Percentiles rank a stretch among this genome's conserved stretches.
Evolutionary conservation across 1,140 invertebrate species (phyloP).

Genomic region (Delia radicum): DNA sequence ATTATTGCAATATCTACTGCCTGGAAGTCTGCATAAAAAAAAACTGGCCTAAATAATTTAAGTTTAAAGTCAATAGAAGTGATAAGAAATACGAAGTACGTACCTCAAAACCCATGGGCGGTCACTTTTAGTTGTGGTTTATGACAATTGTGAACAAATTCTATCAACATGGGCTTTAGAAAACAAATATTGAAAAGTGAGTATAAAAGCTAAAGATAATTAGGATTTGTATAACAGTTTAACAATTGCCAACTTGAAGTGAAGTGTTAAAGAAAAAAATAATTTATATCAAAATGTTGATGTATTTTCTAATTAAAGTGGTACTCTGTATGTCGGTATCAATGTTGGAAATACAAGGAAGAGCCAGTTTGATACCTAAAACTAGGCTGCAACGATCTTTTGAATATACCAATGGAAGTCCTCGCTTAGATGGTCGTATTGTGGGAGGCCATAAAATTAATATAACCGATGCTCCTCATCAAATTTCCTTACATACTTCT

Average conservation of each 20-base stretch:
- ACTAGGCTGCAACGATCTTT: background rate
- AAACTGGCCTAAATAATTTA: background rate
- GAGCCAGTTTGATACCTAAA: constrained; percentile 42
- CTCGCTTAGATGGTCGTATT: constrained; percentile 54
- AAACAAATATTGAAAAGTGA: too few relatives aligned
- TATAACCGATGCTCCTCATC: constrained; percentile 58
- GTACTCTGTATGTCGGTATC: background rate
- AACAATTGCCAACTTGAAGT: background rate
- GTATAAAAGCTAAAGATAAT: background rate
- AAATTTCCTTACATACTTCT: constrained; percentile 55
- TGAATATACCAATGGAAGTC: constrained; percentile 15
- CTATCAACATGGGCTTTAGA: background rate
- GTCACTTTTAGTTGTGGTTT: background rate
- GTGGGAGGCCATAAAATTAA: constrained; percentile 57
- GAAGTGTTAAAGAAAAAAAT: background rate
- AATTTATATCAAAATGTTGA: background rate
- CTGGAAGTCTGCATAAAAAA: background rate
- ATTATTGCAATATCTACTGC: background rate
- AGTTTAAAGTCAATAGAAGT: constrained; percentile 2
- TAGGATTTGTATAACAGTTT: background rate
- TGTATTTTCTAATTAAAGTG: background rate
- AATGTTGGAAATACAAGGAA: background rate
- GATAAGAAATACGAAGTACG: background rate
- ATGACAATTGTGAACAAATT: background rate
- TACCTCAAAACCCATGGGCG: background rate